Conservation (phyloP, 2,113 vertebrate genomes). For the Lamprotornis superbus region DNA sequence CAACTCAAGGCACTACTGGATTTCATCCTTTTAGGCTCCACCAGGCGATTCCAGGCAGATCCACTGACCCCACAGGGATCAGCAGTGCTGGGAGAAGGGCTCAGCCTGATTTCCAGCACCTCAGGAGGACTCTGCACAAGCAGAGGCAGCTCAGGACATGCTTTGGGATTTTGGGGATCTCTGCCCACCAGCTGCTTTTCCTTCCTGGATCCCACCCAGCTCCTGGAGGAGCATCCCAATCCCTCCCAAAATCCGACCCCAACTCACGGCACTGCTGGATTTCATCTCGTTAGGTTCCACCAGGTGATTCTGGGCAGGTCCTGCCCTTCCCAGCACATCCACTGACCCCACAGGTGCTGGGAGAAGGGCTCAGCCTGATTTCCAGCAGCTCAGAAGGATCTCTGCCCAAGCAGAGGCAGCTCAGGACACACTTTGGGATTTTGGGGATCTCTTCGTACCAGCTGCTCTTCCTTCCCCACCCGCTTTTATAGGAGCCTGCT, state of each 20-base stretch:
- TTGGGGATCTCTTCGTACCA: neutral
- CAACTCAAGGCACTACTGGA: neutral
- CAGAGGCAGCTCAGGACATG: neutral
- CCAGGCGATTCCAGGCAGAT: fast-evolving
- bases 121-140: neutral
- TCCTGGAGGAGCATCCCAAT: neutral
- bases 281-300: neutral
- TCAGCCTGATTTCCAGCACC: neutral
- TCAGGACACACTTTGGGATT: neutral
- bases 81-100: neutral
- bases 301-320: fast-evolving
- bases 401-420: neutral
- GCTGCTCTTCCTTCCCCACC: constrained; percentile 19
- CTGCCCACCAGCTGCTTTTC: neutral
- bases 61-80: neutral
- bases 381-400: neutral
- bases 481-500: constrained; percentile 18
- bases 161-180: neutral
- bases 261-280: neutral
- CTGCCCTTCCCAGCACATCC: neutral
- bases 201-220: neutral
- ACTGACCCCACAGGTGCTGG: fast-evolving
- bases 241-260: neutral
- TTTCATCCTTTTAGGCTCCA: neutral
- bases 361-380: neutral